Base-by-base conservation (phyloP, 92 coral and sea anemone species). In the Hydrozoanthus gracilis region DNA sequence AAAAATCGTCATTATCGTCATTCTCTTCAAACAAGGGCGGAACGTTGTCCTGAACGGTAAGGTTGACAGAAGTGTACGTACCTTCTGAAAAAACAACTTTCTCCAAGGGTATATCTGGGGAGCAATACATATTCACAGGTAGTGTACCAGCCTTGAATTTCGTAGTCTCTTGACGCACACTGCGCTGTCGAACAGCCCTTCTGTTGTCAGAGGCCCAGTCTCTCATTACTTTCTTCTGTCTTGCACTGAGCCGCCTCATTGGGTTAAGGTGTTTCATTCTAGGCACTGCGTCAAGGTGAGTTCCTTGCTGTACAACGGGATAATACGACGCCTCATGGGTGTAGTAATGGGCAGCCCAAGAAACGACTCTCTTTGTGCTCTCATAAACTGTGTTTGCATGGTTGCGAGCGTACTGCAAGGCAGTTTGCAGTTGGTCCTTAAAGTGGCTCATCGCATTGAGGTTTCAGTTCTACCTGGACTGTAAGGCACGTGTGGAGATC, bases 401-500 rank as follows among this genome's bases (percentile, higher is more conserved):
- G 27, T 77, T 67, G 35, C 62, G 86, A 48, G 89, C 83, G 16
- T 87, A 87, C 67, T 66, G 77, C 46, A 87, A 52, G 8, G 10
- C 20, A 17, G 69, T 77, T n/a, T 70, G 56, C 51, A 50, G 51
- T 6, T 66, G 77, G 49, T 90, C 88, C 76, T 87, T 90, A 86
- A 90, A 87, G 71, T 90, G 93, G 65, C 86, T 80, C 2, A 82
- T 55, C 18, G 90, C 88, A 72, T 87, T 90, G 0, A 90, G 88
- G 79, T 86, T 76, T n/a, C n/a, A n/a, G n/a, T 90, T 90, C 90
- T 73, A 86, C 90, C 55, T 90, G 87, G 10, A 74, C 87, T 16
- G 92, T 90, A 0, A 74, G 78, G 51, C 73, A 51, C 49, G 87
- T 68, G 61, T 89, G 51, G 44, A 84, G 88, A 61, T 84, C 88